These are phyloP conservation scores for Falco concolor DNA, from an alignment of 2,797 vertebrate genomes.

Conservation along the genomic window DNA sequence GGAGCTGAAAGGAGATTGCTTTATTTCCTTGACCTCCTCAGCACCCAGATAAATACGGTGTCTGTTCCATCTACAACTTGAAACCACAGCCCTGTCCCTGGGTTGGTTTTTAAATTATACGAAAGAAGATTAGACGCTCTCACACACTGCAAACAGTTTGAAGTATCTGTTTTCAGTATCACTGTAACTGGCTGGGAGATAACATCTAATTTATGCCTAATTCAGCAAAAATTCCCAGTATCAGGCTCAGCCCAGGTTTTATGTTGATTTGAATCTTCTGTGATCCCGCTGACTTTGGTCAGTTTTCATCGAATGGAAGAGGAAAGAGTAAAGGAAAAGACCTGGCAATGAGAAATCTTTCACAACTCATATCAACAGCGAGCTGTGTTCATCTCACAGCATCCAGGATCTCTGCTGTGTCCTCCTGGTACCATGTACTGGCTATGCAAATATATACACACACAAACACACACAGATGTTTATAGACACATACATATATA, in stretches of 20 bases:
- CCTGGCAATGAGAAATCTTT: neutral
- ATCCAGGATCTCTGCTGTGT: neutral
- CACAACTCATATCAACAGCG: neutral
- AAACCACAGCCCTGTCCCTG: neutral
- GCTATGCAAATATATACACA: neutral
- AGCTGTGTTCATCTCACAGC: neutral
- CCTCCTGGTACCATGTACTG: neutral
- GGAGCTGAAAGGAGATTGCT: neutral
- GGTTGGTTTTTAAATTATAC: neutral
- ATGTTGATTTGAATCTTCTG: neutral
- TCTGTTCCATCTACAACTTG: neutral
- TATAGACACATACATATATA: fast-evolving
- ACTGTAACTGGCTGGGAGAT: neutral
- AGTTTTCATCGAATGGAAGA: neutral
- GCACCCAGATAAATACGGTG: neutral
- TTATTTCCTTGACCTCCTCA: constrained; percentile 14
- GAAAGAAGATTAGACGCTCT: constrained; percentile 17
- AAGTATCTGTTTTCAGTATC: constrained; percentile 49
- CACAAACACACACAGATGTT: neutral
- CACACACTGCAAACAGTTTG: neutral
- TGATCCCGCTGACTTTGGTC: neutral
- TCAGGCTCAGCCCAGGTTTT: neutral
- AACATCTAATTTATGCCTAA: constrained; percentile 54
- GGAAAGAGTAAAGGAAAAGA: neutral
- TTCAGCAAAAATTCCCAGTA: constrained; percentile 19